A percentile compares a stretch with the other conserved stretches of the same genome.
Conservation (phyloP, 2,113 vertebrate genomes). For the Lepus timidus region DNA sequence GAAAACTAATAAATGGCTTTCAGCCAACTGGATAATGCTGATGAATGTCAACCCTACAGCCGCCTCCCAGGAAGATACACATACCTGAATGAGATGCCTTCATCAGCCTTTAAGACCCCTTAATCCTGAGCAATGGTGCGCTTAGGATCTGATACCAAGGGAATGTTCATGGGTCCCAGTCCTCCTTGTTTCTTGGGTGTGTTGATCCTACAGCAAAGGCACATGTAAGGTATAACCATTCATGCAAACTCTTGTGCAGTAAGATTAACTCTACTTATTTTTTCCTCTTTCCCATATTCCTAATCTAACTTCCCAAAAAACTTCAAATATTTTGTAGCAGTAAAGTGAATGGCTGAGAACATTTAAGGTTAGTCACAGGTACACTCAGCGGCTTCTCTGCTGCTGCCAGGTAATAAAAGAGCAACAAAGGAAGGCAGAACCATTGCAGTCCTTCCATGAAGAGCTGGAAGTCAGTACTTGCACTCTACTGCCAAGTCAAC, state of each 20-base stretch:
- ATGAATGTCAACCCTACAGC: background rate
- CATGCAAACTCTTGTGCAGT: background rate
- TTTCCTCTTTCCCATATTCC: background rate
- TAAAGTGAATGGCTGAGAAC: background rate
- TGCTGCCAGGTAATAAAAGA: background rate
- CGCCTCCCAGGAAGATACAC: background rate
- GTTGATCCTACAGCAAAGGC: constrained; percentile 91
- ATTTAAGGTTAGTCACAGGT: constrained; percentile 28
- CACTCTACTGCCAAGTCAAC: constrained; percentile 12
- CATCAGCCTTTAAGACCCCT: constrained; percentile 96
- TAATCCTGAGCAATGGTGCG: constrained; percentile 94
- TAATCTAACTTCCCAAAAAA: background rate
- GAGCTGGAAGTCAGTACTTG: background rate
- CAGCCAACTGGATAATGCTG: background rate
- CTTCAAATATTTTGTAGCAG: background rate
- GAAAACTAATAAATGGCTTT: background rate
- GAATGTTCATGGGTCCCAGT: constrained; percentile 96
- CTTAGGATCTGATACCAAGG: constrained; percentile 94
- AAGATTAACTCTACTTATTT: constrained; percentile 6
- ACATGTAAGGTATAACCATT: background rate
- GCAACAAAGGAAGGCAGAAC: background rate
- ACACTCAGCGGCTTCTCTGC: background rate
- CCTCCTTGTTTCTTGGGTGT: constrained; percentile 96
- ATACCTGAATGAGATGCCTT: constrained; percentile 98
- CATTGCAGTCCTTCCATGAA: background rate